Evolutionary conservation across 2,113 vertebrate genomes (phyloP).

Genomic region (Oryzias woworae): DNA sequence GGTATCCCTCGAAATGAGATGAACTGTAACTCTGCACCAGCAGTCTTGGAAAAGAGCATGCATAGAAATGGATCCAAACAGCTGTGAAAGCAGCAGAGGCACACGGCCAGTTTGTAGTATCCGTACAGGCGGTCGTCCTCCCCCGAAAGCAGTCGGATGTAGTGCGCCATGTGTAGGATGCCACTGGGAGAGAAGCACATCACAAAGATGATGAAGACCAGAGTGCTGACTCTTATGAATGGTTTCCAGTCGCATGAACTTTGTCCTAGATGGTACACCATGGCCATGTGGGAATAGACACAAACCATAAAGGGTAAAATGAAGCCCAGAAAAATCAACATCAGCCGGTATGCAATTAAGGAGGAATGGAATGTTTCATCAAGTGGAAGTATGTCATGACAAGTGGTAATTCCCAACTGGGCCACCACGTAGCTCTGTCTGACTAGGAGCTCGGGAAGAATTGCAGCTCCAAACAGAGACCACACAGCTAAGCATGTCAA

Average conservation of each 20-base stretch:
- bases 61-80: conserved; percentile 92
- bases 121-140: conserved; percentile 79
- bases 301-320: conserved; percentile 81
- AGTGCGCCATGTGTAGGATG: conserved; percentile 82
- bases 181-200: conserved; percentile 88
- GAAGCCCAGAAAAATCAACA: conserved; percentile 81
- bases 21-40: conserved; percentile 59
- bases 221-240: conserved; percentile 82
- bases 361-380: conserved; percentile 40
- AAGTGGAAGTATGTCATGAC: conserved; percentile 83
- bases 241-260: conserved; percentile 79
- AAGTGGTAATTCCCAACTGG: conserved; percentile 73
- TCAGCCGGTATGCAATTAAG: conserved; percentile 81
- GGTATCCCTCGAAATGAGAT: conserved; percentile 43
- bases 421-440: conserved; percentile 79
- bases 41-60: conserved; percentile 81
- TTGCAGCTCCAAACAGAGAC: conserved; percentile 75
- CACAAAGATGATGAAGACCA: conserved; percentile 86
- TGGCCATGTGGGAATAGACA: conserved; percentile 81
- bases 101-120: conserved; percentile 83
- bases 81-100: conserved; percentile 90
- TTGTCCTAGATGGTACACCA: conserved; percentile 80
- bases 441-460: conserved; percentile 82
- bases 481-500: conserved; percentile 77
- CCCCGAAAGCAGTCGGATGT: conserved; percentile 76